Conservation (phyloP, 2,113 vertebrate genomes). For the Arvicanthis niloticus region DNA sequence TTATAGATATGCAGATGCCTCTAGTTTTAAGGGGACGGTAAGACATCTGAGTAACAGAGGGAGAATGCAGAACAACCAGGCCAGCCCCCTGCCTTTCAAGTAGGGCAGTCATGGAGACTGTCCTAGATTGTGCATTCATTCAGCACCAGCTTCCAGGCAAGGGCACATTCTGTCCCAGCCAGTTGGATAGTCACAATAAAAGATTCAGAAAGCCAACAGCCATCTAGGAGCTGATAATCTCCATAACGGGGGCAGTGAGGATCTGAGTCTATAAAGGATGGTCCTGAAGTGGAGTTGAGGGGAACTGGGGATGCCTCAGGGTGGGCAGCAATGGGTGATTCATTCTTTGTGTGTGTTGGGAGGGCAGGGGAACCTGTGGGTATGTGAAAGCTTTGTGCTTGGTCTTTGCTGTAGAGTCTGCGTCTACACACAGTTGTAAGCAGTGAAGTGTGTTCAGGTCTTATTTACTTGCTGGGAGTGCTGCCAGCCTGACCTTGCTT, state of each 20-base stretch:
- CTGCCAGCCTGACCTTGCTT: slow-evolving; percentile 61
- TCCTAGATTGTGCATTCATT: slow-evolving; percentile 1
- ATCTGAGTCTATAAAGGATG: not conserved
- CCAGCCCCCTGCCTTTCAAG: slow-evolving; percentile 36
- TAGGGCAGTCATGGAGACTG: slow-evolving; percentile 25
- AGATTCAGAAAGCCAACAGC: not conserved
- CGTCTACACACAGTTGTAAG: not conserved
- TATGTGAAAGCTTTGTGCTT: not conserved
- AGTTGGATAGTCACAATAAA: not conserved
- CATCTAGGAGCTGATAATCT: not conserved
- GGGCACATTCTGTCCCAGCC: slow-evolving; percentile 8
- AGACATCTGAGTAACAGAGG: not conserved
- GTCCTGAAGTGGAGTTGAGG: not conserved
- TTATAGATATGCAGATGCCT: not conserved
- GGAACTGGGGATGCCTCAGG: not conserved
- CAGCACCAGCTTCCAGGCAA: not conserved
- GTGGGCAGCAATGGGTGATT: not conserved
- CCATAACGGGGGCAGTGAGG: not conserved
- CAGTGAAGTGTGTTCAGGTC: not conserved
- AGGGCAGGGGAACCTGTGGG: not conserved
- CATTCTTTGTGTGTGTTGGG: not conserved
- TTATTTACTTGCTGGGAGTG: slow-evolving; percentile 6
- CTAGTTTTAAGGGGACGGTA: not conserved
- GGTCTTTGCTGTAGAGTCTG: not conserved
- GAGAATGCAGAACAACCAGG: slow-evolving; percentile 15